These are phyloP conservation scores for Lophius piscatorius DNA, from an alignment of 2,113 vertebrate genomes.

Conservation along the genomic window DNA sequence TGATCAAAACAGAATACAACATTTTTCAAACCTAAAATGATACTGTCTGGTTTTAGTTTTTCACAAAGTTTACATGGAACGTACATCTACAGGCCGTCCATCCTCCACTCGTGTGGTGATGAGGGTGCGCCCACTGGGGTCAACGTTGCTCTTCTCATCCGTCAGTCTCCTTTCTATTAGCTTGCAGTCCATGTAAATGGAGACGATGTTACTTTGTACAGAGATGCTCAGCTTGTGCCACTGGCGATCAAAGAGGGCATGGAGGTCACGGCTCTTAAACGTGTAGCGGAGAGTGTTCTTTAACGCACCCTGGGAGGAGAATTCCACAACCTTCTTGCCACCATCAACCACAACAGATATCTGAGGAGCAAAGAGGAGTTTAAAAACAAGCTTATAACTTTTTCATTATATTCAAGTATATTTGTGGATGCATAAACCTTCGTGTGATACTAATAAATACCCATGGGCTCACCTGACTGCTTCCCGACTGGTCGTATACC, in stretches of 20 bases:
- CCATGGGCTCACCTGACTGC: slow-evolving; percentile 82
- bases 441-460: slow-evolving; percentile 1
- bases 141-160: slow-evolving; percentile 79
- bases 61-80: slow-evolving; percentile 55
- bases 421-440: neutral
- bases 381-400: neutral
- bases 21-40: too few species aligned
- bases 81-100: slow-evolving; percentile 92
- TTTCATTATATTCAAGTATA: neutral
- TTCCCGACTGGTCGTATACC: slow-evolving; percentile 86
- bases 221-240: slow-evolving; percentile 94
- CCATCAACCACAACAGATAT: slow-evolving; percentile 90
- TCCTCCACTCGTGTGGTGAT: slow-evolving; percentile 88
- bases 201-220: slow-evolving; percentile 83
- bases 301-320: slow-evolving; percentile 81
- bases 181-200: slow-evolving; percentile 92
- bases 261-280: slow-evolving; percentile 92
- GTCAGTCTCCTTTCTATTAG: slow-evolving; percentile 87
- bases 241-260: slow-evolving; percentile 91
- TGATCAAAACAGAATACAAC: too few species aligned
- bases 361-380: slow-evolving; percentile 65
- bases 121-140: slow-evolving; percentile 84
- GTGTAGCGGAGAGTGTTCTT: slow-evolving; percentile 85
- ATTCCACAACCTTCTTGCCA: slow-evolving; percentile 88
- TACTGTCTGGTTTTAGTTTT: neutral